Conservation (phyloP, 2,888 invertebrate genomes). For the Scotopteryx bipunctaria region DNA sequence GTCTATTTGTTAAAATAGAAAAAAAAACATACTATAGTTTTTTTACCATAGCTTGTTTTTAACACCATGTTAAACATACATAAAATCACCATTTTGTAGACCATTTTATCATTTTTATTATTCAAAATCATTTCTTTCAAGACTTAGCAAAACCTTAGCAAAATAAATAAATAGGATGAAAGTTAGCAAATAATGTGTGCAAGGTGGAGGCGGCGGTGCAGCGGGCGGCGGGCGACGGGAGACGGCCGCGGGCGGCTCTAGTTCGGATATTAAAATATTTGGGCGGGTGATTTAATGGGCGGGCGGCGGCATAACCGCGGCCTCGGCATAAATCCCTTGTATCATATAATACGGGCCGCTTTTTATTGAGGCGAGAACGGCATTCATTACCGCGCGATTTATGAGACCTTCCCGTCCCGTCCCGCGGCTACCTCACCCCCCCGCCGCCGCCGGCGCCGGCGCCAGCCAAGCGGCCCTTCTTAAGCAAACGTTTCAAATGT, state of each 20-base stretch:
- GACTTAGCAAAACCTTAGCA: too few species aligned
- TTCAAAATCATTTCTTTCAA: too few species aligned
- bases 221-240: neutral
- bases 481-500: too few species aligned
- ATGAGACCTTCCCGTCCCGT: slow-evolving; percentile 32
- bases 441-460: neutral
- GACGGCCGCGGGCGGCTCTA: slow-evolving; percentile 14
- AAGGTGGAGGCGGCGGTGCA: neutral
- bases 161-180: too few species aligned
- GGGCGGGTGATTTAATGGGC: slow-evolving; percentile 34
- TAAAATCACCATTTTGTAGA: too few species aligned
- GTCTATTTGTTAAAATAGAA: too few species aligned
- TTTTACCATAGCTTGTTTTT: too few species aligned
- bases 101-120: too few species aligned
- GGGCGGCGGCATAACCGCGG: slow-evolving; percentile 31
- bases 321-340: slow-evolving; percentile 47
- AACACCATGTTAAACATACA: too few species aligned
- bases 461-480: too few species aligned
- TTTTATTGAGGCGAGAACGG: slow-evolving; percentile 62
- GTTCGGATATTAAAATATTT: slow-evolving; percentile 45
- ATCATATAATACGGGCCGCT: slow-evolving; percentile 53
- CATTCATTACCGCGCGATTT: slow-evolving; percentile 60
- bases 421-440: slow-evolving; percentile 3
- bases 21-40: too few species aligned
- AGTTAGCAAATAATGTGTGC: too few species aligned